Evolutionary conservation across 2,113 vertebrate genomes (phyloP), one percentile per base, ranked within the genome.

Genomic region (Psammodynastes pulverulentus): DNA sequence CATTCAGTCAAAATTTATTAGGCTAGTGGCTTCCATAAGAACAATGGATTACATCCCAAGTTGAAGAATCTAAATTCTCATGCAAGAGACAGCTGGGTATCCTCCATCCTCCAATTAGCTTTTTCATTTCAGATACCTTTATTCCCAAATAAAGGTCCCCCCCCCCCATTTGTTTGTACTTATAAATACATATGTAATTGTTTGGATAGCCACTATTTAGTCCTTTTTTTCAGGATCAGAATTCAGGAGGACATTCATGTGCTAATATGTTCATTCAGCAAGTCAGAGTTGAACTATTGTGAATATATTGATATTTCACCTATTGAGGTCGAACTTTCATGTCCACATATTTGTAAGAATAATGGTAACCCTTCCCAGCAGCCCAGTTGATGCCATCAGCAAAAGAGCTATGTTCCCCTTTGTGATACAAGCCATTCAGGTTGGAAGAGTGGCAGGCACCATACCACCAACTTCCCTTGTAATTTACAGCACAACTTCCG

Each of bases 401-500:
- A 54, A 88, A 91, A 29, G 89, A 90, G 15, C 54, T 51, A n/a
- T 94, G 93, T 45, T 72, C n/a, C 0, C 94, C 94, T 56, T 52
- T 88, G 48, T 91, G 87, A 54, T 98, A 98, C 4, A 96, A 93
- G 5, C 98, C 98, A 79, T 98, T 98, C 86, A 98, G 97, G 89
- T 98, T 98, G 3, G 98, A 97, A 87, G 97, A 93, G 17, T 98
- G 98, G 93, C 98, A 98, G 97, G 97, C 97, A 85, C 89, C 96
- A 94, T 98, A 98, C 98, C 98, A 98, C 98, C 98, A 98, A 53
- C 96, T 98, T 0, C 98, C 98, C 19, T 95, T 95, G 94, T 98
- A 98, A 1, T 95, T 96, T 94, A 97, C 94, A 94, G 98, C 97
- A 1, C 98, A 98, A 95, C 97, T 96, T 0, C 96, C 97, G 90